Percentiles rank a stretch among this genome's conserved stretches.
Conservation (phyloP, 2,797 vertebrate genomes). For the Neomorphus geoffroyi region DNA sequence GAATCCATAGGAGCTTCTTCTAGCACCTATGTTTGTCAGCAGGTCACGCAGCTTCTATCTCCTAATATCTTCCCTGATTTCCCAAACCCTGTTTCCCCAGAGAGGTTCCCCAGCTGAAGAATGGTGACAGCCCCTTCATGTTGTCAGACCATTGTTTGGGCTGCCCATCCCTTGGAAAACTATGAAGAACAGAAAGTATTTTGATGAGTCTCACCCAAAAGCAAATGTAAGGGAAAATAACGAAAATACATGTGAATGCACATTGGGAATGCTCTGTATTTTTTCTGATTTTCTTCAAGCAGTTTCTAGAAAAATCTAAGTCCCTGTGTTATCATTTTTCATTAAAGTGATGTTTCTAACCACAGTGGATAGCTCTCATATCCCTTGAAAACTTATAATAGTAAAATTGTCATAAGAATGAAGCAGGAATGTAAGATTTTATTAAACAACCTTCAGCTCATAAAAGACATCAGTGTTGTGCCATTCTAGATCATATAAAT, state of each 20-base stretch:
- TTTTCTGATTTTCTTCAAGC: conserved; percentile 17
- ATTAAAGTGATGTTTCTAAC: conserved; percentile 72
- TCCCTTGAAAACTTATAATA: conserved; percentile 70
- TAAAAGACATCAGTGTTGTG: conserved; percentile 66
- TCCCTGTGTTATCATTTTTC: conserved; percentile 63
- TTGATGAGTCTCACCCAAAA: background rate
- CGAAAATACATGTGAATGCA: background rate
- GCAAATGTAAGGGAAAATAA: background rate
- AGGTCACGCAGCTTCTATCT: conserved; percentile 75
- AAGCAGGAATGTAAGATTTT: conserved; percentile 68
- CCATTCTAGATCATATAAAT: conserved; percentile 67
- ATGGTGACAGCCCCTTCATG: conserved; percentile 63
- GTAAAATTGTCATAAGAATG: conserved; percentile 73
- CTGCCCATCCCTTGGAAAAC: background rate
- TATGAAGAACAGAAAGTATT: background rate
- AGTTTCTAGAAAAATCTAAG: conserved; percentile 58
- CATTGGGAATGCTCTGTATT: background rate
- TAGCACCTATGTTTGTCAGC: conserved; percentile 80
- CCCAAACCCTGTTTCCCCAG: conserved; percentile 70
- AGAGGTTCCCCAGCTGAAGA: conserved; percentile 58
- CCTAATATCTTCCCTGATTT: conserved; percentile 67
- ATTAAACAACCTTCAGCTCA: conserved; percentile 67
- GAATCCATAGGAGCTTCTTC: conserved; percentile 73
- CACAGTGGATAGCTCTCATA: conserved; percentile 67
- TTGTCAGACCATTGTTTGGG: background rate